Conservation (phyloP, 2,888 invertebrate species). For the Thereva nobilitata region DNA sequence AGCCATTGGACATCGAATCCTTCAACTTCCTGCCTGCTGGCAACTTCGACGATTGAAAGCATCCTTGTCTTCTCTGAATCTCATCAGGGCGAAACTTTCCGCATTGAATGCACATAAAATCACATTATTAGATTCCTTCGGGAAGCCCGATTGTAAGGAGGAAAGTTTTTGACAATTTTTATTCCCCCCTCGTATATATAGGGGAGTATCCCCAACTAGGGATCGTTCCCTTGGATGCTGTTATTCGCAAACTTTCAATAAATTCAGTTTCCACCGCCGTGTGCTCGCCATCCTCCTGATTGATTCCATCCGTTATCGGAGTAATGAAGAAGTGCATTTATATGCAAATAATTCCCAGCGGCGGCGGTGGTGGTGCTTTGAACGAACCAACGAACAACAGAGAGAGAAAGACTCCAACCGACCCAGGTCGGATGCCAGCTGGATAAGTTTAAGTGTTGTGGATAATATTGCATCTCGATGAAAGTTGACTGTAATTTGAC, state of each 20-base stretch:
- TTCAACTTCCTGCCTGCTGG: no score
- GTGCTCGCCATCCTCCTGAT: conserved; percentile 9
- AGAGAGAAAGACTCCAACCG: background rate
- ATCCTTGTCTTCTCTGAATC: conserved; percentile 2
- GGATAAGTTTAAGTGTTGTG: no score
- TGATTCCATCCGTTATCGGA: conserved; percentile 22
- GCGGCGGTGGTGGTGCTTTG: background rate
- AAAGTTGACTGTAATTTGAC: no score
- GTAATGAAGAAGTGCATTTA: conserved; percentile 30
- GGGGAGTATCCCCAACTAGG: conserved; percentile 5
- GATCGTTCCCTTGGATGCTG: conserved; percentile 18
- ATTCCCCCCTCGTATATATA: background rate
- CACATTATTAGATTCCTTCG: conserved; percentile 23
- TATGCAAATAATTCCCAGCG: conserved; percentile 24
- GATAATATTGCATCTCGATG: no score
- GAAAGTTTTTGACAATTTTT: conserved; percentile 29
- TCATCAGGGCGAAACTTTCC: conserved; percentile 7
- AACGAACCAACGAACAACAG: conserved; percentile 3
- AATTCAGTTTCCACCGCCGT: conserved; percentile 25
- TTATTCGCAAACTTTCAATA: conserved; percentile 31
- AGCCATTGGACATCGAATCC: background rate
- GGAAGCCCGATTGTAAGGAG: conserved; percentile 13
- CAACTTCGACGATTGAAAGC: conserved; percentile 14
- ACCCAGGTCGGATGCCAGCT: background rate
- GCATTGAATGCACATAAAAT: conserved; percentile 19